Percentiles rank a stretch among this genome's conserved stretches.
Conservation (phyloP, 2,888 invertebrate species). For the Morpho helenor region DNA sequence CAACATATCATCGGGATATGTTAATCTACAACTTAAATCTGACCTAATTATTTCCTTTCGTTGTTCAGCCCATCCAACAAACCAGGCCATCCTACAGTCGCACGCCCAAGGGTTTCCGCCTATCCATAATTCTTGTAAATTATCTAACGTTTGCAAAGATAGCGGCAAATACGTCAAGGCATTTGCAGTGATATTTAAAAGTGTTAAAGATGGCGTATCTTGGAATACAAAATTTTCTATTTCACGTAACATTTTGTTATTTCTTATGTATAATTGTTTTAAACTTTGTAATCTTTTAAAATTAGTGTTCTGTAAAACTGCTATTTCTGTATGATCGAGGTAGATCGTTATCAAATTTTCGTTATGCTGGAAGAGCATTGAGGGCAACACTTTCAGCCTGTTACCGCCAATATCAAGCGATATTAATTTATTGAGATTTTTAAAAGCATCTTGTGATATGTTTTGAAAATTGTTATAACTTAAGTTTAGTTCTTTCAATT, state of each 20-base stretch:
- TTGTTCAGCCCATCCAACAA: constrained; percentile 75
- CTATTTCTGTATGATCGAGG: constrained; percentile 83
- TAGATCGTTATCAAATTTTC: constrained; percentile 78
- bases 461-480: constrained; percentile 80
- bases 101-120: constrained; percentile 90
- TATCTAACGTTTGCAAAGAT: constrained; percentile 81
- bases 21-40: constrained; percentile 82
- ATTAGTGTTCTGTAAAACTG: constrained; percentile 82
- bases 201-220: constrained; percentile 80
- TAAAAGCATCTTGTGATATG: constrained; percentile 80
- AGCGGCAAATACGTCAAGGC: constrained; percentile 84
- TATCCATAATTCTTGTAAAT: constrained; percentile 82
- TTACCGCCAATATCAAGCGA: constrained; percentile 81
- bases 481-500: constrained; percentile 80
- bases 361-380: constrained; percentile 82
- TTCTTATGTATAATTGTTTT: constrained; percentile 78
- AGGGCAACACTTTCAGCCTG: constrained; percentile 78
- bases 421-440: constrained; percentile 75
- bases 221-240: constrained; percentile 82
- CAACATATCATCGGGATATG: constrained; percentile 85
- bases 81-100: constrained; percentile 92
- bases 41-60: constrained; percentile 73
- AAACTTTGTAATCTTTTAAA: constrained; percentile 81
- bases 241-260: constrained; percentile 80
- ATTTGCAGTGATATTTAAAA: constrained; percentile 85